phyloP scores from a whole-genome alignment of 2,888 invertebrate species.

The Melinaea menophilus region DNA sequence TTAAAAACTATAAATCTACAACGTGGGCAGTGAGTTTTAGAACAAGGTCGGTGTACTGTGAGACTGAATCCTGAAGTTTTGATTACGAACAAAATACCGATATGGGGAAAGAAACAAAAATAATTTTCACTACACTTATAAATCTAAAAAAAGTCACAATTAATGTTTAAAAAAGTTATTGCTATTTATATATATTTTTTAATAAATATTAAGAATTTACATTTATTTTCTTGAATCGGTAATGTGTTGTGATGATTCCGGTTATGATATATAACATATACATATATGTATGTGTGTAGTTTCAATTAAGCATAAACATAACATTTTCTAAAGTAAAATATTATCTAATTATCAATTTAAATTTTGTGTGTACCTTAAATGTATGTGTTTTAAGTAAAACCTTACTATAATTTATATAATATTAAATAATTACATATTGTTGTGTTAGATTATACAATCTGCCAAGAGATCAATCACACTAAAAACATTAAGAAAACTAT shows the following conservation, averaged over 20 bases:
- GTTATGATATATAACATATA: not conserved
- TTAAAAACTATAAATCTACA: not conserved
- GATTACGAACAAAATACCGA: too few relatives aligned
- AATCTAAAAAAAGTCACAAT: too few relatives aligned
- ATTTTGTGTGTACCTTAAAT: not conserved
- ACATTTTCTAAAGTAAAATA: not conserved
- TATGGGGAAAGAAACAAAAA: too few relatives aligned
- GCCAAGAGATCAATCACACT: slow-evolving; percentile 25
- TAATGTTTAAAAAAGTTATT: too few relatives aligned
- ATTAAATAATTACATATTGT: not conserved
- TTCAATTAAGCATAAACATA: not conserved
- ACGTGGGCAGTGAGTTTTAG: not conserved
- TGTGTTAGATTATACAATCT: slow-evolving; percentile 1
- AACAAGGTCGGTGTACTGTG: not conserved
- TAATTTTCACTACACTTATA: too few relatives aligned
- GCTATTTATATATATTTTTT: not conserved
- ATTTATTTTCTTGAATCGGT: too few relatives aligned
- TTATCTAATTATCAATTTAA: not conserved
- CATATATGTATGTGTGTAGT: not conserved
- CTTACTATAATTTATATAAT: not conserved
- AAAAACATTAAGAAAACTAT: slow-evolving; percentile 7
- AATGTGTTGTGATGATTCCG: not conserved
- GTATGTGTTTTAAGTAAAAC: not conserved
- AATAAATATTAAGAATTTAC: not conserved
- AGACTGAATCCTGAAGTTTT: too few relatives aligned